Evolutionary conservation across 2,113 vertebrate species (phyloP).

Genomic region (Syngnathus floridae): DNA sequence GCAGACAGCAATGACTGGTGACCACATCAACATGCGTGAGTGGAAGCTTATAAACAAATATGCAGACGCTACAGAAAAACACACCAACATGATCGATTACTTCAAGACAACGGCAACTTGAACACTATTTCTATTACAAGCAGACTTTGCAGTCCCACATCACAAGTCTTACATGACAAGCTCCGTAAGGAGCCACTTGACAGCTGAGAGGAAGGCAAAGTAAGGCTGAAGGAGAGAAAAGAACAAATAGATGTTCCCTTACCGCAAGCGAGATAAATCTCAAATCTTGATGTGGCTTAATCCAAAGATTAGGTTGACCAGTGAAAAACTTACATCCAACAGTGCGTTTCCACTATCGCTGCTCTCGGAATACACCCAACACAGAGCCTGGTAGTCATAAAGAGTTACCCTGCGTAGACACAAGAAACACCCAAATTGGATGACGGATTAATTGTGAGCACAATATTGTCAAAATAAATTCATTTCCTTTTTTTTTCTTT

Average conservation of each 20-base stretch:
- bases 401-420: conserved; percentile 81
- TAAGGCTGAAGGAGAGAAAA: conserved; percentile 77
- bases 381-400: conserved; percentile 97
- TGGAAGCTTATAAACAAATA: conserved; percentile 47
- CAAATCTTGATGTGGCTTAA: background rate
- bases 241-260: background rate
- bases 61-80: conserved; percentile 21
- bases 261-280: background rate
- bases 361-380: conserved; percentile 87
- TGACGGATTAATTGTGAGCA: background rate
- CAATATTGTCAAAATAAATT: background rate
- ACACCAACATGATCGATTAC: conserved; percentile 22
- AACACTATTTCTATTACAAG: conserved; percentile 1
- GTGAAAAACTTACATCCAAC: conserved; percentile 81
- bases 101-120: conserved; percentile 13
- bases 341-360: conserved; percentile 84
- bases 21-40: conserved; percentile 28
- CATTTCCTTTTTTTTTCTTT: background rate
- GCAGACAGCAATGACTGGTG: conserved; percentile 52
- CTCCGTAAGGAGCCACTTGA: conserved; percentile 94
- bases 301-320: background rate
- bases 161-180: conserved; percentile 86
- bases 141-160: conserved; percentile 14
- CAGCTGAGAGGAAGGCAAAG: conserved; percentile 83
- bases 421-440: background rate